A percentile compares a stretch with the other conserved stretches of the same genome.
Evolutionary conservation across 2,888 invertebrate genomes (phyloP).

Genomic region (Andrena marginata): DNA sequence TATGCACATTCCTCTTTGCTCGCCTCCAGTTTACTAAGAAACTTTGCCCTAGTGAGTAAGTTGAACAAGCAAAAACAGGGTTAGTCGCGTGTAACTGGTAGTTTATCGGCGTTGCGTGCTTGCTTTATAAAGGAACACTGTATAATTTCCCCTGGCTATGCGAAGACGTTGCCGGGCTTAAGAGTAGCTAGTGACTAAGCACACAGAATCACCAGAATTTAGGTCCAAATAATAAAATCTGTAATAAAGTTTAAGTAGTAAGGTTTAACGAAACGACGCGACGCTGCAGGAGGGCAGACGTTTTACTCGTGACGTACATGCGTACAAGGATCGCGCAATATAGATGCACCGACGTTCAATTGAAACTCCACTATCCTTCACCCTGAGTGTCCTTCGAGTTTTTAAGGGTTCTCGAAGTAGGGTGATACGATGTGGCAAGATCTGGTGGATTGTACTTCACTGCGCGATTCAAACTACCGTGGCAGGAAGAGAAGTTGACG

Average conservation of each 20-base stretch:
- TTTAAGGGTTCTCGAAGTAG: background rate
- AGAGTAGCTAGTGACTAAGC: no score
- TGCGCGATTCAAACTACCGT: background rate
- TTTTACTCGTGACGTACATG: background rate
- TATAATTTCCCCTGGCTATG: background rate
- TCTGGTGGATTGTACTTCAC: background rate
- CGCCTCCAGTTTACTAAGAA: conserved; percentile 19
- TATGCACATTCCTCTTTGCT: background rate
- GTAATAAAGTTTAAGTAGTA: background rate
- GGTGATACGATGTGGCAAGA: background rate
- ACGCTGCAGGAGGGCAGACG: background rate
- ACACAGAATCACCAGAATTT: no score
- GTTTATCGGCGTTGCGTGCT: conserved; percentile 27
- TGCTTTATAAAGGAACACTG: background rate
- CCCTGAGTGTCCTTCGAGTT: background rate
- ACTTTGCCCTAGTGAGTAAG: conserved; percentile 30
- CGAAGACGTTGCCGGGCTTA: no score
- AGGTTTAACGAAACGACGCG: background rate
- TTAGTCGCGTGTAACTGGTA: conserved; percentile 21
- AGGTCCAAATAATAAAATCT: no score
- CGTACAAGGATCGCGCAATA: background rate
- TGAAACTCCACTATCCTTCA: background rate
- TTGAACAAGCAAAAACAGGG: conserved; percentile 30
- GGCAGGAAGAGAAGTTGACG: background rate
- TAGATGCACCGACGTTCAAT: background rate